These are phyloP conservation scores for Polymixis flavicincta DNA, from an alignment of 2,888 invertebrate genomes.

Conservation along the genomic window DNA sequence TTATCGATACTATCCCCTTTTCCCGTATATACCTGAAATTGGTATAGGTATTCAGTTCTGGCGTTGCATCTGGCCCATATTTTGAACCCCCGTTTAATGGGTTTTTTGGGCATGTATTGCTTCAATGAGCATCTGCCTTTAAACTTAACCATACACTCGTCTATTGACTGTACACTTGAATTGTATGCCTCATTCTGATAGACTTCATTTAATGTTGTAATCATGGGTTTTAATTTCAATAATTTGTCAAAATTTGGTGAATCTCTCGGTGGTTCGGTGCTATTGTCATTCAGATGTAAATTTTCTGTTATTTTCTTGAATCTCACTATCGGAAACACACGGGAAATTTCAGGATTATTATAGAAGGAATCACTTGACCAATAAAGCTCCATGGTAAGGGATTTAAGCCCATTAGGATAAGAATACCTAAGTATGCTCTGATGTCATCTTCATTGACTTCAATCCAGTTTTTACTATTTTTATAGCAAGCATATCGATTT, in stretches of 20 bases:
- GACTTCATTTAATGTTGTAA: slow-evolving; percentile 60
- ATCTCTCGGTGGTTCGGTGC: slow-evolving; percentile 58
- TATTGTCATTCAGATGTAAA: slow-evolving; percentile 64
- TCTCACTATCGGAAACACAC: slow-evolving; percentile 63
- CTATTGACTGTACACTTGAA: slow-evolving; percentile 59
- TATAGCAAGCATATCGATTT: slow-evolving; percentile 53
- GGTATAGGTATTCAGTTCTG: slow-evolving; percentile 12
- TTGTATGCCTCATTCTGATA: slow-evolving; percentile 54
- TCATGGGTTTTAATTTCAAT: slow-evolving; percentile 62
- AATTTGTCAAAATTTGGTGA: slow-evolving; percentile 64
- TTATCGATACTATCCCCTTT: slow-evolving; percentile 22
- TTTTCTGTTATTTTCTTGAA: slow-evolving; percentile 69
- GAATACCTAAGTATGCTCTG: slow-evolving; percentile 67
- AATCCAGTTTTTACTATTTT: slow-evolving; percentile 64
- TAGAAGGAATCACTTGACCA: slow-evolving; percentile 69
- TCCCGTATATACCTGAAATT: slow-evolving; percentile 12
- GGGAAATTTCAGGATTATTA: slow-evolving; percentile 64
- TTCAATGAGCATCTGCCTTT: slow-evolving; percentile 63
- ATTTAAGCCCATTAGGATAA: slow-evolving; percentile 70
- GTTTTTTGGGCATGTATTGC: slow-evolving; percentile 58
- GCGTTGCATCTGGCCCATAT: slow-evolving; percentile 61
- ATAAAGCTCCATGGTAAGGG: slow-evolving; percentile 60
- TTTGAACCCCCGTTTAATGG: slow-evolving; percentile 58
- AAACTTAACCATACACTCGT: slow-evolving; percentile 69
- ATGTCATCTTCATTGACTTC: slow-evolving; percentile 63